A percentile compares a stretch with the other conserved stretches of the same genome.
Conservation (phyloP, 2,888 invertebrate species). For the Yponomeuta evonymella region DNA sequence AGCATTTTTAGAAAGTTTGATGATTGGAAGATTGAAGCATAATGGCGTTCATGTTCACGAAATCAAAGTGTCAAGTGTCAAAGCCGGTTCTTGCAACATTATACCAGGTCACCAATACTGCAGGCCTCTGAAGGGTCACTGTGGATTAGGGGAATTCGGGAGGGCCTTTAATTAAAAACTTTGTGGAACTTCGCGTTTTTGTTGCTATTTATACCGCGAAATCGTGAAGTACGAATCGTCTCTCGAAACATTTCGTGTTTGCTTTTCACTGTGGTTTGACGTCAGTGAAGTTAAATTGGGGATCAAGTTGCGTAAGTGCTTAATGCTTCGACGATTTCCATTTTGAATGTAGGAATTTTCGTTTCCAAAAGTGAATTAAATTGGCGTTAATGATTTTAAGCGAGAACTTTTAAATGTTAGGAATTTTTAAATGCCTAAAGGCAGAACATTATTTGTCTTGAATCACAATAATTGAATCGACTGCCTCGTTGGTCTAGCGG, state of each 20-base stretch:
- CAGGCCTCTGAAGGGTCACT: not conserved
- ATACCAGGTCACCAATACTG: not conserved
- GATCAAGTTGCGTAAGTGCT: not conserved
- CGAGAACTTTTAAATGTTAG: too few species aligned
- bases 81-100: not conserved
- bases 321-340: too few species aligned
- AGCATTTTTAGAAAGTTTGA: too few species aligned
- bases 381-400: too few species aligned
- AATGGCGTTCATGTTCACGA: too few species aligned
- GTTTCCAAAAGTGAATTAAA: too few species aligned
- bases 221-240: not conserved
- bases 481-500: too few species aligned
- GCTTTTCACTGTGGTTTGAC: not conserved
- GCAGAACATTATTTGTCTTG: too few species aligned
- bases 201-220: conserved; percentile 20
- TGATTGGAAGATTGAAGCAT: too few species aligned
- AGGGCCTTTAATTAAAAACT: conserved; percentile 12
- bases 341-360: too few species aligned
- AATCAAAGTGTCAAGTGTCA: not conserved
- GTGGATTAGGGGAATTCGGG: not conserved
- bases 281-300: not conserved
- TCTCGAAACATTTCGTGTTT: not conserved
- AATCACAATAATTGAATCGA: too few species aligned
- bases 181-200: conserved; percentile 31
- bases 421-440: too few species aligned